Conservation (phyloP, 2,888 invertebrate species). For the Dryobota labecula region DNA sequence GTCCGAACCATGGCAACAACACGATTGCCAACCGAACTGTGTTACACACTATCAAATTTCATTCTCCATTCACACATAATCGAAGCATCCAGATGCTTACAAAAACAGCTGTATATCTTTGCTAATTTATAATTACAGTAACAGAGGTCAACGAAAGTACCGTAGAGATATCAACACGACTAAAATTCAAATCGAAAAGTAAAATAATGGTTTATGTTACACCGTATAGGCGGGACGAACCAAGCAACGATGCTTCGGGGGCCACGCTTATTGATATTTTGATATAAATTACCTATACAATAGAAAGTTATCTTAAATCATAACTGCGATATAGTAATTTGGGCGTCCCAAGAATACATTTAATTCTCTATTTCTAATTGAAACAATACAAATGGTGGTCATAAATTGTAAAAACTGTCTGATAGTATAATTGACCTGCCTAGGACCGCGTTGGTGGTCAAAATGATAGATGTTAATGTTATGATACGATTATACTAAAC, state of each 20-base stretch:
- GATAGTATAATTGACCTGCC: constrained; percentile 78
- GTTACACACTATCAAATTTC: constrained; percentile 44
- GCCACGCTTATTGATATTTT: constrained; percentile 82
- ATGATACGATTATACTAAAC: constrained; percentile 68
- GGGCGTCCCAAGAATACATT: constrained; percentile 84
- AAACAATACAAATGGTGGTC: constrained; percentile 84
- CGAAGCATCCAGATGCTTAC: constrained; percentile 15
- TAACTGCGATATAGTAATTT: constrained; percentile 84
- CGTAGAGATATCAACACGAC: constrained; percentile 56
- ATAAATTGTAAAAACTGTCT: constrained; percentile 83
- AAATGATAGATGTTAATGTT: constrained; percentile 77
- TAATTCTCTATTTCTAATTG: constrained; percentile 87
- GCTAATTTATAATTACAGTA: constrained; percentile 55
- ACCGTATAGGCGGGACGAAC: constrained; percentile 82
- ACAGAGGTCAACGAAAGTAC: constrained; percentile 66
- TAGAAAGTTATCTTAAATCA: constrained; percentile 83
- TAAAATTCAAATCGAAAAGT: constrained; percentile 75
- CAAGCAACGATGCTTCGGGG: constrained; percentile 79
- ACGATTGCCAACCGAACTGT: constrained; percentile 7
- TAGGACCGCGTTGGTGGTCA: constrained; percentile 83
- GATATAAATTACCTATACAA: constrained; percentile 82
- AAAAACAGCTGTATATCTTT: constrained; percentile 39
- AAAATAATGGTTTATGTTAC: constrained; percentile 79
- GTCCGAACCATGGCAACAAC: background rate
- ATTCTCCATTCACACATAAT: constrained; percentile 17